Evolutionary conservation across 1,140 invertebrate genomes (phyloP).

Genomic region (Bombus huntii): DNA sequence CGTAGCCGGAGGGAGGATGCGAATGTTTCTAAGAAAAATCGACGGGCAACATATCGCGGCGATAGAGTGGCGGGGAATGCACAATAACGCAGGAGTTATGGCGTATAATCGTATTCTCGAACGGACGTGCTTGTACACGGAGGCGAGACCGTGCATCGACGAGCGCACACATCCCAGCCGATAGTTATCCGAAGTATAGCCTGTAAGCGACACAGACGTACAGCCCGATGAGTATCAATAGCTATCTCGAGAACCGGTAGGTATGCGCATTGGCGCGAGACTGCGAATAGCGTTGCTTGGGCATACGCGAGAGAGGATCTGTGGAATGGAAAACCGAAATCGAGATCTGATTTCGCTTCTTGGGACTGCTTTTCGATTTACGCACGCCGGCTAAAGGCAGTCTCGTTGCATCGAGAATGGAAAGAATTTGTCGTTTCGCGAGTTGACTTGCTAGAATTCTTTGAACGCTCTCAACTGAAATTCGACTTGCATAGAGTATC

Average conservation of each 20-base stretch:
- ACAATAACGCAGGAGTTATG: conserved; percentile 53
- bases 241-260: conserved; percentile 51
- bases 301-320: no score
- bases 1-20: neutral
- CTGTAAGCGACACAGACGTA: conserved; percentile 47
- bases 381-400: neutral
- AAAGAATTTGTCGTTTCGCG: neutral
- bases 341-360: conserved; percentile 40
- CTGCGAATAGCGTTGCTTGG: conserved; percentile 23
- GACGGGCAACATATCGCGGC: conserved; percentile 15
- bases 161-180: conserved; percentile 7
- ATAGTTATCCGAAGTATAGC: conserved; percentile 55
- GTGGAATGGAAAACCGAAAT: conserved; percentile 55
- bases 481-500: neutral
- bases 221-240: conserved; percentile 60
- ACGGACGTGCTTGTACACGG: conserved; percentile 1
- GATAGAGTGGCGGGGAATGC: conserved; percentile 41
- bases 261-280: conserved; percentile 47
- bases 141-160: neutral
- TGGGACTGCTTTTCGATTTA: neutral
- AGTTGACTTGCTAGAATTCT: neutral
- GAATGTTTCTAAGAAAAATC: conserved; percentile 24
- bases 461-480: neutral
- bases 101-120: conserved; percentile 57
- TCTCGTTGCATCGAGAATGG: neutral